These are phyloP conservation scores for Myripristis jacobus DNA, from an alignment of 2,797 vertebrate species.

Conservation along the genomic window DNA sequence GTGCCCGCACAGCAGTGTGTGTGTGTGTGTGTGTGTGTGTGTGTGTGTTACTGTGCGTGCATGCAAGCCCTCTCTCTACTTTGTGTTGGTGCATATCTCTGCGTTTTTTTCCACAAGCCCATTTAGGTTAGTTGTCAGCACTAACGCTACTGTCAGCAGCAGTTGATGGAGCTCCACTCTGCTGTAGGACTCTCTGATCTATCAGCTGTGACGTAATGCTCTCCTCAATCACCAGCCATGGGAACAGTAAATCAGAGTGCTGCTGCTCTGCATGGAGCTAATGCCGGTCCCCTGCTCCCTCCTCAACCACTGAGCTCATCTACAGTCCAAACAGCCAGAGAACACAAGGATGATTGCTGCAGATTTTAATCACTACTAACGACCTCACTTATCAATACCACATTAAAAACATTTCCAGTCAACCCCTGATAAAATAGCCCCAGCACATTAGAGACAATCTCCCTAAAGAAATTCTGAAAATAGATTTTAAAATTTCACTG, in stretches of 20 bases:
- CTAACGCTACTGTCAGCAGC: slow-evolving; percentile 74
- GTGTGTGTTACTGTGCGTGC: slow-evolving; percentile 30
- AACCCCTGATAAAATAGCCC: slow-evolving; percentile 41
- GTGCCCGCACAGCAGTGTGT: slow-evolving; percentile 33
- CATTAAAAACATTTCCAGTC: slow-evolving; percentile 57
- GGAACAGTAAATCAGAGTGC: slow-evolving; percentile 76
- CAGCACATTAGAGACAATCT: slow-evolving; percentile 22
- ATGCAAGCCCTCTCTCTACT: slow-evolving; percentile 47
- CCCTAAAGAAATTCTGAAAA: slow-evolving; percentile 1
- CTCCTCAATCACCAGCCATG: slow-evolving; percentile 79
- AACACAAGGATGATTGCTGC: slow-evolving; percentile 56
- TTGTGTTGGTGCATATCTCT: slow-evolving; percentile 60
- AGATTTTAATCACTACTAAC: slow-evolving; percentile 73
- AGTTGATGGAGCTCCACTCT: slow-evolving; percentile 77
- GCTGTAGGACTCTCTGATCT: slow-evolving; percentile 74
- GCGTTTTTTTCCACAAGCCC: slow-evolving; percentile 59
- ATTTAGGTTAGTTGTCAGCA: slow-evolving; percentile 74
- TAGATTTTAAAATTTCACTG: neutral
- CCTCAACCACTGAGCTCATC: slow-evolving; percentile 65
- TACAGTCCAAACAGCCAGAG: slow-evolving; percentile 64
- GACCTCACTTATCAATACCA: slow-evolving; percentile 66
- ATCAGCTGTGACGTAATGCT: slow-evolving; percentile 80
- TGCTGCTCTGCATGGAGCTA: slow-evolving; percentile 77
- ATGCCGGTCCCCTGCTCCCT: slow-evolving; percentile 56
- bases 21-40: slow-evolving; percentile 13